Base-by-base conservation (phyloP, 2,888 invertebrate genomes). In the Osmoderma eremita region DNA sequence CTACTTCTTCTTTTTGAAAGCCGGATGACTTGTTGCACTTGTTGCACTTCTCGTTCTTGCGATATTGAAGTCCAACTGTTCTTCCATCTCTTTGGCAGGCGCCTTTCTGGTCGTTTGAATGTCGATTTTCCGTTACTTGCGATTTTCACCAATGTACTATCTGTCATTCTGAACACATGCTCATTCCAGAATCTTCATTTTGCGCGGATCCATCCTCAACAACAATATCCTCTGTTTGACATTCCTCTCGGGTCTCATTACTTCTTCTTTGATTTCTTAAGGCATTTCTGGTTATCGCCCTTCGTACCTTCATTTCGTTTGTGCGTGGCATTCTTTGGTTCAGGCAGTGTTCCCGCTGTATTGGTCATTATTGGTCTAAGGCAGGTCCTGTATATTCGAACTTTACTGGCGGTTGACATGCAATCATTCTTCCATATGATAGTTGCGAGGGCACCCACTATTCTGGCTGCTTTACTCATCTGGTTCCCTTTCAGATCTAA, bases 401-500 rank as follows among this genome's bases (percentile, higher is more conserved):
- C n/a, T n/a, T n/a, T n/a, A n/a, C n/a, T n/a, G n/a, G n/a, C n/a
- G n/a, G n/a, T n/a, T n/a, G n/a, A n/a, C n/a, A n/a, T n/a, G n/a
- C n/a, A n/a, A n/a, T n/a, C n/a, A n/a, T n/a, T n/a, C n/a, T n/a
- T n/a, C n/a, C n/a, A n/a, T n/a, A n/a, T n/a, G n/a, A n/a, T n/a
- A n/a, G n/a, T n/a, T n/a, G n/a, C 3, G 3, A 41, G n/a, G 36
- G 48, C 50, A 64, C 36, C 49, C 41, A 39, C 17, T 53, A 50
- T 18, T 18, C 56, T 65, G 48, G 24, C 17, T 62, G 67, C 62
- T 30, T 67, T 67, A 50, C 41, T 67, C 49, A 67, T 42, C 63
- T 63, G 67, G 18, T 67, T 63, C 38, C 45, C 48, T 67, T 64
- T 63, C 39, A 67, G 51, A 51, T 50, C 50, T 61, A 39, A 50